Evolutionary conservation across 2,888 invertebrate genomes (phyloP).

Genomic region (Aporophyla lueneburgensis): DNA sequence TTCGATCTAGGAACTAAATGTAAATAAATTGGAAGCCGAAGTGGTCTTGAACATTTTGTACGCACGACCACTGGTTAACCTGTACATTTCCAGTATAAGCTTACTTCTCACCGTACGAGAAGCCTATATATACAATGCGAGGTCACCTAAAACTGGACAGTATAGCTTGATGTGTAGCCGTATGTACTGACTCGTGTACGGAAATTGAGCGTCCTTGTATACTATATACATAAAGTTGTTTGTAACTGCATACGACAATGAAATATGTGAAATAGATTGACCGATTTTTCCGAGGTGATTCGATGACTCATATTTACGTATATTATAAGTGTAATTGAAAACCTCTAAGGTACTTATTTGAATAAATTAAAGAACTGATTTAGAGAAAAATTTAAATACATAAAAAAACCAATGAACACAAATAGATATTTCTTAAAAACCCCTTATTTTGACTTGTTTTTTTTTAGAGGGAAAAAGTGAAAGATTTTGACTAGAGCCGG

Average conservation of each 20-base stretch:
- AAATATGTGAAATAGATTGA: constrained; percentile 43
- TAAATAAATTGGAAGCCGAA: constrained; percentile 46
- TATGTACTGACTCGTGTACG: constrained; percentile 23
- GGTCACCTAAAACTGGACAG: too few relatives aligned
- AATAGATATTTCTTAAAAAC: too few relatives aligned
- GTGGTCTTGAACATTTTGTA: constrained; percentile 46
- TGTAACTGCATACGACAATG: constrained; percentile 22
- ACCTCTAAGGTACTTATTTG: background rate
- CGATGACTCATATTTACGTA: constrained; percentile 13
- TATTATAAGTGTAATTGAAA: background rate
- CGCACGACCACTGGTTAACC: too few relatives aligned
- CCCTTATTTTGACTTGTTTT: too few relatives aligned
- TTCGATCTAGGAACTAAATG: constrained; percentile 34
- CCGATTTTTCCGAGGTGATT: constrained; percentile 2
- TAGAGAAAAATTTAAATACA: background rate
- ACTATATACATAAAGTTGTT: constrained; percentile 3
- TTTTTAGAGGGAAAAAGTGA: too few relatives aligned
- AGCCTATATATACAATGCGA: too few relatives aligned
- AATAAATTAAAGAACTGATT: background rate
- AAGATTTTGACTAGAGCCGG: too few relatives aligned
- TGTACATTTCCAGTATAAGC: too few relatives aligned
- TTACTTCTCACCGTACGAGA: too few relatives aligned
- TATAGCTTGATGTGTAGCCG: too few relatives aligned
- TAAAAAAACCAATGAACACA: too few relatives aligned
- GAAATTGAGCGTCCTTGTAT: constrained; percentile 47